Evolutionary conservation across 2,797 vertebrate species (phyloP).

Genomic region (Peromyscus nudipes): DNA sequence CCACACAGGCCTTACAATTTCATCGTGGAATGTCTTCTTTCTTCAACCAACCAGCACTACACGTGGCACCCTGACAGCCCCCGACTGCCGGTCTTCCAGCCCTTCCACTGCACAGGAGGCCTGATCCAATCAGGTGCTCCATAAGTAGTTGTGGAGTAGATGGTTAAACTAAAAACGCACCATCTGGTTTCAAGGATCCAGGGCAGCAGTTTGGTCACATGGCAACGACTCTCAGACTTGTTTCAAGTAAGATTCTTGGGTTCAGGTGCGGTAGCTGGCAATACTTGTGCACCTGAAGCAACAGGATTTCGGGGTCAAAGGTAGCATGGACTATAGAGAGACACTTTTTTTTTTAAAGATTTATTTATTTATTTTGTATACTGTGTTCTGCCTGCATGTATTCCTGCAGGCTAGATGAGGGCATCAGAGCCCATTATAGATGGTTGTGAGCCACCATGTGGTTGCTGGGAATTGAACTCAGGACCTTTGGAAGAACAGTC

Average conservation of each 20-base stretch:
- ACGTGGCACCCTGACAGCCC: neutral
- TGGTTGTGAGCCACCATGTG: too few species aligned
- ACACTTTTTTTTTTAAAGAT: neutral
- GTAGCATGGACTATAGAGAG: neutral
- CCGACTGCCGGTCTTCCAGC: neutral
- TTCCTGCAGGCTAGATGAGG: too few species aligned
- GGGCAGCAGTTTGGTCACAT: too few species aligned
- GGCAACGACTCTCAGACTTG: neutral
- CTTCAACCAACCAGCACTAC: neutral
- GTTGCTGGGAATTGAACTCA: too few species aligned
- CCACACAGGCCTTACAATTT: neutral
- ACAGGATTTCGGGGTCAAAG: neutral
- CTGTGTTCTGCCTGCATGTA: too few species aligned
- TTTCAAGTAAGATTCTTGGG: neutral
- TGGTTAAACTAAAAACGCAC: neutral
- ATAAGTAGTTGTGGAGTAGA: neutral
- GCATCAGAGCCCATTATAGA: too few species aligned
- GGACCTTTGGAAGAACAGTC: too few species aligned
- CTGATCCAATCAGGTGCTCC: neutral
- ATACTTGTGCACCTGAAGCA: neutral
- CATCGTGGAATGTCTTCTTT: neutral
- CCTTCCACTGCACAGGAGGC: neutral
- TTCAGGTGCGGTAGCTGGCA: neutral
- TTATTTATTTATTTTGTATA: too few species aligned
- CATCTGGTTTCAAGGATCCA: neutral